Conservation (phyloP, 2,113 vertebrate species). For the Actenoides hombroni region DNA sequence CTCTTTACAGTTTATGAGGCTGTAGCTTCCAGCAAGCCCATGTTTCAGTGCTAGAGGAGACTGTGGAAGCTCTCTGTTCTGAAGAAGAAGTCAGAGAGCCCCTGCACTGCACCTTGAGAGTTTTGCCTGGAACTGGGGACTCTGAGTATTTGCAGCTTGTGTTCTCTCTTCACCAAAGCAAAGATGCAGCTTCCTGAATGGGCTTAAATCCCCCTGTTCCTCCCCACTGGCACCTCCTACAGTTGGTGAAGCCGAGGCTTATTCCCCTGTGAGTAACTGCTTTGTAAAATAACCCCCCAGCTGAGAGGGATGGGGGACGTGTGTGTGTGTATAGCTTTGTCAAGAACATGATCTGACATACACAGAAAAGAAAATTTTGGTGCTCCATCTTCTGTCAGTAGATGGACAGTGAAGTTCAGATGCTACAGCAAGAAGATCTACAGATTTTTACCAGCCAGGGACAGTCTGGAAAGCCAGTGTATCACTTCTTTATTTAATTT, state of each 20-base stretch:
- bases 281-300: background rate
- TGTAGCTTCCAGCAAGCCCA: background rate
- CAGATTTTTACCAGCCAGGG: background rate
- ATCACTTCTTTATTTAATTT: background rate
- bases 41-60: background rate
- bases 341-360: background rate
- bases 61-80: background rate
- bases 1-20: background rate
- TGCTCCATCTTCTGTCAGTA: background rate
- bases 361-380: background rate
- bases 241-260: background rate
- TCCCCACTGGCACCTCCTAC: background rate
- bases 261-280: background rate
- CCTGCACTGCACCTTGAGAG: accelerated
- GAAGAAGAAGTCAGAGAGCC: background rate
- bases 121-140: background rate
- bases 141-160: background rate
- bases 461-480: background rate
- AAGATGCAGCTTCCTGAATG: background rate
- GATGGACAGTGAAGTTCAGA: background rate
- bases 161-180: background rate
- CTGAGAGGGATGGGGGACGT: background rate
- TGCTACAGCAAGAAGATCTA: background rate
- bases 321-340: background rate
- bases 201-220: background rate